Evolutionary conservation across 2,888 invertebrate species (phyloP).

Genomic region (Flabesymbios commensalis): DNA sequence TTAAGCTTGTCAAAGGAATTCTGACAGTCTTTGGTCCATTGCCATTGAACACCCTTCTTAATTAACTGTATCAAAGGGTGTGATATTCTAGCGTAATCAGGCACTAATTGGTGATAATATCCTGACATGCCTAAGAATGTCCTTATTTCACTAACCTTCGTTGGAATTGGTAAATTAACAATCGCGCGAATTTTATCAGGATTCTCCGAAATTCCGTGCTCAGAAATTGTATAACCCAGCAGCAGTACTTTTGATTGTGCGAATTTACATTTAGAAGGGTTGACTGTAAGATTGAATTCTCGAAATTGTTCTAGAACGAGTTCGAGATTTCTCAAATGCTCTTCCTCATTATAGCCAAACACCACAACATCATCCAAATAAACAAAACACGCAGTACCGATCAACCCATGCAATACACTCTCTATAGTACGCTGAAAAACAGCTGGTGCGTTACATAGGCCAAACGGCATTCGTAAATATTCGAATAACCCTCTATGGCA

Average conservation of each 20-base stretch:
- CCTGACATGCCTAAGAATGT: constrained; percentile 1
- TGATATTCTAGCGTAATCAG: too few species aligned
- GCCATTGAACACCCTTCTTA: too few species aligned
- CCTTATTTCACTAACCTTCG: not conserved
- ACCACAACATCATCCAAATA: constrained; percentile 5
- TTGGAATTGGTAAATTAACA: not conserved
- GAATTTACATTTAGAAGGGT: constrained; percentile 7
- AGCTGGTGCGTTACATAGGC: not conserved
- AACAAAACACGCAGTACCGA: not conserved
- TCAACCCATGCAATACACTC: not conserved
- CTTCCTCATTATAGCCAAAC: not conserved
- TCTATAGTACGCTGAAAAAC: not conserved
- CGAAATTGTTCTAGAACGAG: not conserved
- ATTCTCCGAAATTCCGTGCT: not conserved
- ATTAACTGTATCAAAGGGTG: too few species aligned
- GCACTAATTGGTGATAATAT: too few species aligned
- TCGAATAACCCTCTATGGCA: not conserved
- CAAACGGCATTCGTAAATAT: not conserved
- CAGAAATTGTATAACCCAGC: not conserved
- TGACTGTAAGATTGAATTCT: not conserved
- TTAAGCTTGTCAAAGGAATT: constrained; percentile 2
- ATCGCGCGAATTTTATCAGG: not conserved
- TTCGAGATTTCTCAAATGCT: not conserved
- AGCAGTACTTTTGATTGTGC: not conserved
- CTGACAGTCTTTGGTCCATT: not conserved